phyloP scores from a whole-genome alignment of 2,797 vertebrate genomes.

The Aulostomus chinensis region DNA sequence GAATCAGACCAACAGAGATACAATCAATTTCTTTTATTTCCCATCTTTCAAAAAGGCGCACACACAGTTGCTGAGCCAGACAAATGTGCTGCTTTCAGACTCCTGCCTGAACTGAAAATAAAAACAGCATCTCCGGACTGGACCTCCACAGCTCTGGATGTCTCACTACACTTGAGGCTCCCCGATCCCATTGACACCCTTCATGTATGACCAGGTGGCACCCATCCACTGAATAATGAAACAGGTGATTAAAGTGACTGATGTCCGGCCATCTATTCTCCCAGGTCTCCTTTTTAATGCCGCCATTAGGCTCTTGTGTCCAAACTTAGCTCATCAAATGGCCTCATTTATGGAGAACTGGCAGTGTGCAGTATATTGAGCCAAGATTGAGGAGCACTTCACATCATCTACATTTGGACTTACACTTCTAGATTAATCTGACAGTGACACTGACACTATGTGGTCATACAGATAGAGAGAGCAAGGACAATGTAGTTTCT shows the following conservation, averaged over 20 bases:
- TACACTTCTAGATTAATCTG: conserved; percentile 41
- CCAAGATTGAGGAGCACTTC: conserved; percentile 55
- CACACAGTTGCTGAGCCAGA: conserved; percentile 37
- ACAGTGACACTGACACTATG: conserved; percentile 30
- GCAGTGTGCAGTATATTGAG: conserved; percentile 58
- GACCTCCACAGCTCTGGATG: conserved; percentile 24
- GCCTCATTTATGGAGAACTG: conserved; percentile 69
- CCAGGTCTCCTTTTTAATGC: conserved; percentile 67
- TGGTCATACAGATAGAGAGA: conserved; percentile 9
- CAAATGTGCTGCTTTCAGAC: no score
- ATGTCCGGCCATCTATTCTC: conserved; percentile 71
- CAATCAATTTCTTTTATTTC: conserved; percentile 65
- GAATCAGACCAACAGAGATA: conserved; percentile 54
- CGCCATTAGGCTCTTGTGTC: conserved; percentile 70
- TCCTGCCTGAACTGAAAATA: conserved; percentile 36
- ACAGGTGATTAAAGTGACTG: conserved; percentile 80
- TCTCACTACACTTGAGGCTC: conserved; percentile 30
- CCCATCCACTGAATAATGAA: conserved; percentile 76
- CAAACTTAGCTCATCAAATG: conserved; percentile 79
- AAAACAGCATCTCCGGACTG: conserved; percentile 31
- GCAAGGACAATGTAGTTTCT: conserved; percentile 1
- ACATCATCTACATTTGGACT: conserved; percentile 55
- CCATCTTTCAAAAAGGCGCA: conserved; percentile 46
- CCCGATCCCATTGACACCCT: conserved; percentile 64
- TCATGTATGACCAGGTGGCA: conserved; percentile 75